phyloP scores from a whole-genome alignment of 2,113 vertebrate species.

The Crocuta crocuta region DNA sequence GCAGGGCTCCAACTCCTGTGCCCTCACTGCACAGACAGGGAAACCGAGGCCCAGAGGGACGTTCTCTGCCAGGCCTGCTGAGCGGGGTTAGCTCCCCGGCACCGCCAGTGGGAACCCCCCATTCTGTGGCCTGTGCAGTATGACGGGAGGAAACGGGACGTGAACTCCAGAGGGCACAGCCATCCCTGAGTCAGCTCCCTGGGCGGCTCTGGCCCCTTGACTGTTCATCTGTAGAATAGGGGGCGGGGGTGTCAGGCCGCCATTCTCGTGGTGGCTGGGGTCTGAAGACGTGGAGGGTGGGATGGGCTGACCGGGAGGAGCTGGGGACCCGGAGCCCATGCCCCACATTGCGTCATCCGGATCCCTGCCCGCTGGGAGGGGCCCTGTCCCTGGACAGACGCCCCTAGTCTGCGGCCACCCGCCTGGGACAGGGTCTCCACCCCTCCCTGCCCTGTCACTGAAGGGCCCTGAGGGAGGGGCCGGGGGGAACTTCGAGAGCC shows the following conservation, averaged over 20 bases:
- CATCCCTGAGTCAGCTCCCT: no score
- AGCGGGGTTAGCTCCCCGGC: no score
- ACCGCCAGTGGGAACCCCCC: background rate
- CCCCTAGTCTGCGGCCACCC: no score
- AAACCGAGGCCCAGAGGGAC: background rate
- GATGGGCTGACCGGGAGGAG: background rate
- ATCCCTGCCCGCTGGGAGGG: accelerated
- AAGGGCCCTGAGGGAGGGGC: background rate
- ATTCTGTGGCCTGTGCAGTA: no score
- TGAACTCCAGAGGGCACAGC: background rate
- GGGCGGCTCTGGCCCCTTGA: no score
- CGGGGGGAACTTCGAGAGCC: accelerated
- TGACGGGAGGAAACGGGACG: no score
- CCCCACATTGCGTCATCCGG: no score
- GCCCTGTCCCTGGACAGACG: accelerated
- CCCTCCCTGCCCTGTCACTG: no score
- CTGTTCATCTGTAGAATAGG: accelerated
- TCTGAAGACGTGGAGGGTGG: background rate
- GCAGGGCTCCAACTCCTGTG: background rate
- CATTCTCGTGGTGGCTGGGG: background rate
- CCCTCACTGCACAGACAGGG: background rate
- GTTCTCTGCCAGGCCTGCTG: background rate
- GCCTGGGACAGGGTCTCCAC: background rate
- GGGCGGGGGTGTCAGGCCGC: no score
- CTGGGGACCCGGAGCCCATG: background rate